Evolutionary conservation across 2,113 vertebrate genomes (phyloP).

Genomic region (Halichoerus grypus): DNA sequence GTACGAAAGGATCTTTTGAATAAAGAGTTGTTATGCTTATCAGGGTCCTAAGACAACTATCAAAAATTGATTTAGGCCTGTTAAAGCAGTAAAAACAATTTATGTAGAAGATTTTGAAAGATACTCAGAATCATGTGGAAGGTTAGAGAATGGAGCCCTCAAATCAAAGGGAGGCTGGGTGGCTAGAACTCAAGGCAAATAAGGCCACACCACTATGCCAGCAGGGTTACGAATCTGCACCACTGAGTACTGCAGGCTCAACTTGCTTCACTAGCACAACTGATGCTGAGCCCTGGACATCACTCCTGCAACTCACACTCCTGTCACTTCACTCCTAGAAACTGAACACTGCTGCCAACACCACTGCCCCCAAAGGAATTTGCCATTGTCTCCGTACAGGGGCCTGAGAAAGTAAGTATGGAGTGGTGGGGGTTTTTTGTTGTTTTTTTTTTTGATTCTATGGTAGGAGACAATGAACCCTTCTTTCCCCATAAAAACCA

Average conservation of each 20-base stretch:
- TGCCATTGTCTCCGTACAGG: not conserved
- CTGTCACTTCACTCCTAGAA: not conserved
- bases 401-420: not conserved
- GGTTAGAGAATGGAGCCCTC: not conserved
- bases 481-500: not conserved
- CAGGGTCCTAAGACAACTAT: not conserved
- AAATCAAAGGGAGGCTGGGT: not conserved
- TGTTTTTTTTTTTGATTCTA: not conserved
- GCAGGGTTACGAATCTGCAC: fast-evolving
- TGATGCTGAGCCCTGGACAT: not conserved
- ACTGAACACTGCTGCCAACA: not conserved
- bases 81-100: not conserved
- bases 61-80: conserved; percentile 1
- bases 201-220: not conserved
- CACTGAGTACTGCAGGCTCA: fast-evolving
- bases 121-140: not conserved
- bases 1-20: not conserved
- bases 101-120: conserved; percentile 1
- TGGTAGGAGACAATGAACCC: not conserved
- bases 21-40: not conserved
- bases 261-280: not conserved
- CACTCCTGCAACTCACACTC: not conserved
- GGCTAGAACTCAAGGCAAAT: not conserved
- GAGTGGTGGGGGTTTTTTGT: not conserved
- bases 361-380: not conserved